A percentile compares a stretch with the other conserved stretches of the same genome.
Conservation (phyloP, 1,140 invertebrate species). For the Conus betulinus region DNA sequence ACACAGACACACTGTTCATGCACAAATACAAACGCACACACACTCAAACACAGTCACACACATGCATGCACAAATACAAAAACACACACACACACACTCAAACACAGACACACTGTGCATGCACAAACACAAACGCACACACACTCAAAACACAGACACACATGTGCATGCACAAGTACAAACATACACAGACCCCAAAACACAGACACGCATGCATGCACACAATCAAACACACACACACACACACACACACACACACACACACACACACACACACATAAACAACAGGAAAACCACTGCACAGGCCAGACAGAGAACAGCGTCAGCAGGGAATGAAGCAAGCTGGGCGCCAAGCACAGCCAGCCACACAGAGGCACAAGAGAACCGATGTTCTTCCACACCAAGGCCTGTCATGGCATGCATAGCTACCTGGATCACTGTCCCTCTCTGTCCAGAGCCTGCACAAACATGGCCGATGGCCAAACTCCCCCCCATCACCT, state of each 20-base stretch:
- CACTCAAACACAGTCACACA: constrained; percentile 23
- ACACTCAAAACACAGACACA: too few species aligned
- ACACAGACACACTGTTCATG: too few species aligned
- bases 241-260: neutral
- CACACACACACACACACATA: neutral
- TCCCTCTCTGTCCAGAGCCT: neutral
- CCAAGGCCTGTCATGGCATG: neutral
- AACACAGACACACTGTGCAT: neutral
- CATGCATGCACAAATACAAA: too few species aligned
- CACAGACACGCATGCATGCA: too few species aligned
- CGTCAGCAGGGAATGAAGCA: neutral
- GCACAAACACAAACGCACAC: neutral
- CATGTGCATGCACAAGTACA: too few species aligned
- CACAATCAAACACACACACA: neutral
- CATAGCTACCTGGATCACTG: neutral
- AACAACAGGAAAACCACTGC: neutral
- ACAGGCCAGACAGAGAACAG: neutral
- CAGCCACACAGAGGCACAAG: neutral
- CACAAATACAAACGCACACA: constrained; percentile 4
- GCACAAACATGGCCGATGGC: neutral
- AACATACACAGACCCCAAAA: too few species aligned
- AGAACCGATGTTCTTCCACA: neutral
- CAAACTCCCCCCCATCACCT: too few species aligned
- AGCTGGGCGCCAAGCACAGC: neutral
- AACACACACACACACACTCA: neutral